phyloP scores from a whole-genome alignment of 2,797 vertebrate genomes.

The Gambelia wislizenii region DNA sequence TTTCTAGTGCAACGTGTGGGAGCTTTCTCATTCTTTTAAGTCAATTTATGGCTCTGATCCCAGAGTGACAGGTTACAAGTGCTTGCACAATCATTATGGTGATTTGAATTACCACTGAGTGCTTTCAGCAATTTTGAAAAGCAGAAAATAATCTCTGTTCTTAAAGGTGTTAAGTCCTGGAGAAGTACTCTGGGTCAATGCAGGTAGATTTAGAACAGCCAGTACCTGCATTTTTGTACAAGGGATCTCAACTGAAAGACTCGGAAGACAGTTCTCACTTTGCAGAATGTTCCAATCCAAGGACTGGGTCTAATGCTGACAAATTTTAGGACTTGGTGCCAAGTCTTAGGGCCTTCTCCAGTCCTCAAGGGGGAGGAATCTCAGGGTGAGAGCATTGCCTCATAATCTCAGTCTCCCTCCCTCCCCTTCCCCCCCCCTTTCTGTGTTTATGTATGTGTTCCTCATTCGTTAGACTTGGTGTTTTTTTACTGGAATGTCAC shows the following conservation, averaged over 20 bases:
- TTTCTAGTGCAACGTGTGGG: background rate
- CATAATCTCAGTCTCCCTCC: too few relatives aligned
- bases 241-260: too few relatives aligned
- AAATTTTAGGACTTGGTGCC: too few relatives aligned
- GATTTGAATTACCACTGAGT: slow-evolving; percentile 7
- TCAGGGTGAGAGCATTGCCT: too few relatives aligned
- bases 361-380: too few relatives aligned
- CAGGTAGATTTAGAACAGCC: background rate
- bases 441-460: too few relatives aligned
- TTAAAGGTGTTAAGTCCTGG: background rate
- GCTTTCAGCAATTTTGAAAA: background rate
- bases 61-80: background rate
- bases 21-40: background rate
- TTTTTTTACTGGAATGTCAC: too few relatives aligned
- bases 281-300: background rate
- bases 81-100: background rate
- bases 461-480: too few relatives aligned
- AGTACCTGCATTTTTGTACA: background rate
- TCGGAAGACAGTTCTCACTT: background rate
- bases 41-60: background rate
- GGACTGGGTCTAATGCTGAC: too few relatives aligned
- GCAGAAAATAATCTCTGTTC: background rate
- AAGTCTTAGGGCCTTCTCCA: too few relatives aligned
- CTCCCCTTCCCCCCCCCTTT: too few relatives aligned
- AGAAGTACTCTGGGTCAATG: background rate